Base-by-base conservation (phyloP, 2,888 invertebrate species). In the Phyllotreta striolata region DNA sequence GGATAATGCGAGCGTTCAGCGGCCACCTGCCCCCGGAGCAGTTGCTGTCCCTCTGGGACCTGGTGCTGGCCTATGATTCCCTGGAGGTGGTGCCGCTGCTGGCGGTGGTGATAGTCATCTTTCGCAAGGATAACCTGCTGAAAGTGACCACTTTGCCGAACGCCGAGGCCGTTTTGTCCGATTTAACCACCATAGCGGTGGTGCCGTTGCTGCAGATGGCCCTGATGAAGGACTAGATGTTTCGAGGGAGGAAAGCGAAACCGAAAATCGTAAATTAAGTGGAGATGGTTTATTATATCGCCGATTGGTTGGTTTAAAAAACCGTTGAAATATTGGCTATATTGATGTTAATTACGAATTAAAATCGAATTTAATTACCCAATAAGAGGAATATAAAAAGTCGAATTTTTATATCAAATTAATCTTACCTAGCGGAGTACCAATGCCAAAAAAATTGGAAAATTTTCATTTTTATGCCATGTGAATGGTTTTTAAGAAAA, bases 1-100 rank as follows among this genome's bases (percentile, higher is more conserved):
- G 98, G 97, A 81, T 98, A 49, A 96, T 98, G 90, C 85, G 96
- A 68, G 97, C 94, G 1, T 98, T 97, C 80, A 96, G 96, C 74
- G 98, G 98, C 0, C 95, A 95, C 77, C 84, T 98, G 52, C 92
- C 95, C 0, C 95, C 95, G 0, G 95, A 96, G 76, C 96, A 98
- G 80, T 85, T 98, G 0, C 83, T 98, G 2, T 88, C 93, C 44
- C 84, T 98, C 9, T 98, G 98, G 98, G 98, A 98, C 81, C 85
- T 96, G 73, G 86, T 95, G 59, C 85, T 98, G 8, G 96, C 95
- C 3, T 96, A 95, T 79, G 95, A 97, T 80, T 94, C 95, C 6
- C 81, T 97, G 63, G 96, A 96, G 81, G 89, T 96, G 40, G 85
- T 98, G 59, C 89, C 97, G 0, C 81, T 95, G n/a, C 85, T 96